These are phyloP conservation scores for Hydrophis major DNA, from an alignment of 2,797 vertebrate species.

Conservation along the genomic window DNA sequence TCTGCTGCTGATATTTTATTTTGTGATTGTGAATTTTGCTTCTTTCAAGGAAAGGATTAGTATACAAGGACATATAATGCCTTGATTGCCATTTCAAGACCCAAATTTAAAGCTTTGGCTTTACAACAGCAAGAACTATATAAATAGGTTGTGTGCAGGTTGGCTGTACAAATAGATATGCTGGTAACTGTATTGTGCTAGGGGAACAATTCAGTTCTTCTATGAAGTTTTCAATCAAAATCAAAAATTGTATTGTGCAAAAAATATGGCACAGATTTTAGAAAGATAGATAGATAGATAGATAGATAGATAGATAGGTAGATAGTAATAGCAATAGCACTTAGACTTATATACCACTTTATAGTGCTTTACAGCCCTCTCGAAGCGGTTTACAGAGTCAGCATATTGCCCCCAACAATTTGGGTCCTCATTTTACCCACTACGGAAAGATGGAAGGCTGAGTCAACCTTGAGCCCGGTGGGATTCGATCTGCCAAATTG, in stretches of 20 bases:
- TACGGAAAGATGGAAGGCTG: too few relatives aligned
- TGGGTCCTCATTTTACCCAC: too few relatives aligned
- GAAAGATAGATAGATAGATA: too few relatives aligned
- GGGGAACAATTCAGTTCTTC: constrained; percentile 16
- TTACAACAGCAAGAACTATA: constrained; percentile 3
- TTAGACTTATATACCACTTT: too few relatives aligned
- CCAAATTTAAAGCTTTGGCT: constrained; percentile 19
- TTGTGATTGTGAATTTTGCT: not conserved
- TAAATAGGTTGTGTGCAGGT: too few relatives aligned
- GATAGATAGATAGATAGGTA: too few relatives aligned
- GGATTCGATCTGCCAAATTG: too few relatives aligned
- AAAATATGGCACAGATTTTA: not conserved
- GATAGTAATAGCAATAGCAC: too few relatives aligned
- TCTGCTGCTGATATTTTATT: not conserved
- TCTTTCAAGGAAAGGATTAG: not conserved
- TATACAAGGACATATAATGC: constrained; percentile 2
- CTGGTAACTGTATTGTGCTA: not conserved
- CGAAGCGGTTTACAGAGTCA: too few relatives aligned
- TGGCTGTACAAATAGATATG: not conserved
- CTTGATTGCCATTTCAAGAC: constrained; percentile 21
- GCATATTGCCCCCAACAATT: too few relatives aligned
- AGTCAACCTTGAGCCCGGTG: too few relatives aligned
- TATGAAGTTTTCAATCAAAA: not conserved
- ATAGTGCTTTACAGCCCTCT: too few relatives aligned
- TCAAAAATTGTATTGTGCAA: not conserved